Conservation (phyloP, 2,797 vertebrate genomes). For the Sebastes hubbsi region DNA sequence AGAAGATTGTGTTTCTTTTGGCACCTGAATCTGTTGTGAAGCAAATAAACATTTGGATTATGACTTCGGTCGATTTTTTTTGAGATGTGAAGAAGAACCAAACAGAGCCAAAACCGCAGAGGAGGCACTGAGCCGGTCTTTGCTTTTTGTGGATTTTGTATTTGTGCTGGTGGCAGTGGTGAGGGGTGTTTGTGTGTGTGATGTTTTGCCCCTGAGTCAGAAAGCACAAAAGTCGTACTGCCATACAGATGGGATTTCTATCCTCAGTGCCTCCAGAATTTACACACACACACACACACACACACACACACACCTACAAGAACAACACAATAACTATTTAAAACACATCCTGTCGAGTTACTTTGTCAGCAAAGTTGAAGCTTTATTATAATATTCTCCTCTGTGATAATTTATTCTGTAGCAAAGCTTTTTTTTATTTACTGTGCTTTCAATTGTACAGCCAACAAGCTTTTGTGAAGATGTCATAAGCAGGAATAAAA, state of each 20-base stretch:
- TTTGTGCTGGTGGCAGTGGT: conserved; percentile 12
- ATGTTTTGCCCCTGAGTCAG: conserved; percentile 19
- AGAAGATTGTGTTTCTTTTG: conserved; percentile 21
- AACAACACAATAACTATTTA: neutral
- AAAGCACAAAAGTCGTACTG: conserved; percentile 3
- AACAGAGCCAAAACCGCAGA: conserved; percentile 4
- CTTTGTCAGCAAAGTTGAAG: neutral
- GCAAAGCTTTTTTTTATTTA: neutral
- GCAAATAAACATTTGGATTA: conserved; percentile 22
- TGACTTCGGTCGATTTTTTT: neutral
- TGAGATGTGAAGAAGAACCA: neutral
- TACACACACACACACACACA: neutral
- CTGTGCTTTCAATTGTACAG: neutral
- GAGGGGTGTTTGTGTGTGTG: neutral
- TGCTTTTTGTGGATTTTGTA: conserved; percentile 5
- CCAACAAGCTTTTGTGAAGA: conserved; percentile 5
- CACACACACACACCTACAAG: neutral
- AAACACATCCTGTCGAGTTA: neutral
- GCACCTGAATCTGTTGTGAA: neutral
- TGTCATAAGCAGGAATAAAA: neutral
- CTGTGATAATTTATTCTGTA: neutral
- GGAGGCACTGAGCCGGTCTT: neutral
- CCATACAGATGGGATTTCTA: conserved; percentile 30
- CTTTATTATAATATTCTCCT: neutral
- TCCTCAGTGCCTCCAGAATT: conserved; percentile 16